These are phyloP conservation scores for Microcebus murinus DNA, from an alignment of 2,113 vertebrate genomes.

Conservation along the genomic window DNA sequence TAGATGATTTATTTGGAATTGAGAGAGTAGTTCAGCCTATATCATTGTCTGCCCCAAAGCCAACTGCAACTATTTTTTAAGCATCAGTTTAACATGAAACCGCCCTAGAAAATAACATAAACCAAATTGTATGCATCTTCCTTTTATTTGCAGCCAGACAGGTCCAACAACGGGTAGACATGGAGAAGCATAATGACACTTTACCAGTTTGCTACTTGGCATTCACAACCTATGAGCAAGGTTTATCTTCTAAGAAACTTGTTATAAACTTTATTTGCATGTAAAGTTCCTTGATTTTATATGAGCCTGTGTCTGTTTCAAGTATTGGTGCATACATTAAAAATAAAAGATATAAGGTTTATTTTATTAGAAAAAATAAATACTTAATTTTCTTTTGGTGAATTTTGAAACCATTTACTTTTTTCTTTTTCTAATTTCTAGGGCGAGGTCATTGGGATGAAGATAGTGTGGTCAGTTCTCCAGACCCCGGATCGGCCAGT, in stretches of 20 bases:
- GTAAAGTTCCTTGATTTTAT: conserved; percentile 5
- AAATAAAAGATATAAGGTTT: not conserved
- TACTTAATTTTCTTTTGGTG: not conserved
- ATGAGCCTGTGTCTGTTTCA: not conserved
- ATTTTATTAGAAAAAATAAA: conserved; percentile 45
- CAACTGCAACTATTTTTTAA: conserved; percentile 3
- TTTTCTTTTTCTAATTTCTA: conserved; percentile 80
- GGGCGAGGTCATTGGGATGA: conserved; percentile 96
- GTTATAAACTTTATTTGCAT: not conserved
- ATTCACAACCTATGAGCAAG: not conserved
- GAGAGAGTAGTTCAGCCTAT: not conserved
- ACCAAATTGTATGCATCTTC: not conserved
- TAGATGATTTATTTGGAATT: conserved; percentile 36
- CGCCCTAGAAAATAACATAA: conserved; percentile 14
- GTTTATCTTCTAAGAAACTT: conserved; percentile 39
- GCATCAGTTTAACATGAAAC: not conserved
- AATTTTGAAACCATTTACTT: conserved; percentile 19
- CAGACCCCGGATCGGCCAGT: conserved; percentile 95
- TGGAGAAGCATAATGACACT: not conserved
- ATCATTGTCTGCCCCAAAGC: not conserved
- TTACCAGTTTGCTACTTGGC: not conserved
- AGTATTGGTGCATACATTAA: conserved; percentile 39
- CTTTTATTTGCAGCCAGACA: not conserved
- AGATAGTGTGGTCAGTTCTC: conserved; percentile 95
- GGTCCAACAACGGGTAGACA: not conserved